phyloP scores from a whole-genome alignment of 1,140 invertebrate genomes.

The Parapsyche elsis region DNA sequence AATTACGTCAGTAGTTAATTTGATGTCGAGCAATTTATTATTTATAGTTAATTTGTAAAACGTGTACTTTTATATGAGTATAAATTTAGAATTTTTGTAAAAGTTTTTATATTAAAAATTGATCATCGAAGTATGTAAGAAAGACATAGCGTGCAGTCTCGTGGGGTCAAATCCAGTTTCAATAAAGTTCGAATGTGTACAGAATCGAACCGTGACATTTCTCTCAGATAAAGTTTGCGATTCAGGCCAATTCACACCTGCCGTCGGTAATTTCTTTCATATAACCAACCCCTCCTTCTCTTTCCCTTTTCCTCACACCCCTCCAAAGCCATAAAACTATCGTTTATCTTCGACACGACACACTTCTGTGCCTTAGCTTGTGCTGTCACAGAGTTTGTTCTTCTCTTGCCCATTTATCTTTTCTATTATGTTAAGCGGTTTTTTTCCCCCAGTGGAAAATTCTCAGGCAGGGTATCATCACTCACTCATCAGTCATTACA shows the following conservation, averaged over 20 bases:
- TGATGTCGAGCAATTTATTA: too few species aligned
- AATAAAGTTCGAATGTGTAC: too few species aligned
- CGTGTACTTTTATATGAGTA: too few species aligned
- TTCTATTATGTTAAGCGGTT: not conserved
- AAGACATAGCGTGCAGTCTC: too few species aligned
- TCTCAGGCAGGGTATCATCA: not conserved
- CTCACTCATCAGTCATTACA: conserved; percentile 10
- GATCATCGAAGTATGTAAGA: too few species aligned
- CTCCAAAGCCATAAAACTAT: conserved; percentile 13
- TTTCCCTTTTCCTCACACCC: not conserved
- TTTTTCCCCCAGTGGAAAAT: not conserved
- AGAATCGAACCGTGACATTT: too few species aligned
- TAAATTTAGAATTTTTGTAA: too few species aligned
- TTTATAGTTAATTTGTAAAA: too few species aligned
- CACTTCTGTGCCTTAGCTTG: not conserved
- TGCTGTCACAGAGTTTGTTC: not conserved
- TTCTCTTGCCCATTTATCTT: not conserved
- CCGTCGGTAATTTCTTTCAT: conserved; percentile 21
- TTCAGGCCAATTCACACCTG: conserved; percentile 1
- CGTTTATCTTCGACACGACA: conserved; percentile 18
- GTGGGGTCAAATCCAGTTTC: too few species aligned
- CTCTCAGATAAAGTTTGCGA: not conserved
- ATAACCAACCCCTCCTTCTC: too few species aligned
- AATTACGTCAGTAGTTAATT: too few species aligned
- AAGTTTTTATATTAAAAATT: too few species aligned